Base-by-base conservation (phyloP, 2,888 invertebrate species). In the Drosophila birchii region DNA sequence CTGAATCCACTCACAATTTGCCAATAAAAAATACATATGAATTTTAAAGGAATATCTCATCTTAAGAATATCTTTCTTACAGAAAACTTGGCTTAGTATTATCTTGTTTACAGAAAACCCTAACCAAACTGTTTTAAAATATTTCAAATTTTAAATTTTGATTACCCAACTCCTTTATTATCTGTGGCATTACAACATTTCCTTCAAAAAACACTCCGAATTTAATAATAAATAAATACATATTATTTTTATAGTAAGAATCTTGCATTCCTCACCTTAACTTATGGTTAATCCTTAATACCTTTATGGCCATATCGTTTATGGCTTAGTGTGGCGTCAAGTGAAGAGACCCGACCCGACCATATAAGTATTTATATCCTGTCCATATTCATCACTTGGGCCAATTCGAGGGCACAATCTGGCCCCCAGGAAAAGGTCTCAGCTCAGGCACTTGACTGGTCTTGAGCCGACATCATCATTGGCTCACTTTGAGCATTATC, bases 401-500 rank as follows among this genome's bases (percentile, higher is more conserved):
- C 38, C 45, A 63, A 61, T 39, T 47, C 14, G 14, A 29, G 45
- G 66, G n/a, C 66, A 26, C 66, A 39, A 39, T 32, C 63, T 36
- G 36, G 20, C 32, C 38, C 38, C 45, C 62, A 23, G 34, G 16
- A 64, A 36, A 49, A 18, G 9, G 38, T 62, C 62, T 45, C 63
- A 38, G 44, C 36, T 4, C 18, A n/a, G 16, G 32, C 61, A 62
- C 61, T 62, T 45, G 62, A 62, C 43, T 44, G 20, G n/a, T 29
- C 16, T 45, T 14, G 23, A 58, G 51, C 39, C 63, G 64, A 64
- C 63, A 66, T 34, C 39, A 43, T 49, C 34, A 43, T 61, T 61
- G 60, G 66, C 44, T 41, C 66, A 64, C 49, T 66, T 49, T 43
- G 29, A 20, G 64, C 67, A 66, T 64, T 64, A 64, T 64, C 67